Evolutionary conservation across 2,797 vertebrate genomes (phyloP).

Genomic region (Lepidocolaptes lacrymiger): DNA sequence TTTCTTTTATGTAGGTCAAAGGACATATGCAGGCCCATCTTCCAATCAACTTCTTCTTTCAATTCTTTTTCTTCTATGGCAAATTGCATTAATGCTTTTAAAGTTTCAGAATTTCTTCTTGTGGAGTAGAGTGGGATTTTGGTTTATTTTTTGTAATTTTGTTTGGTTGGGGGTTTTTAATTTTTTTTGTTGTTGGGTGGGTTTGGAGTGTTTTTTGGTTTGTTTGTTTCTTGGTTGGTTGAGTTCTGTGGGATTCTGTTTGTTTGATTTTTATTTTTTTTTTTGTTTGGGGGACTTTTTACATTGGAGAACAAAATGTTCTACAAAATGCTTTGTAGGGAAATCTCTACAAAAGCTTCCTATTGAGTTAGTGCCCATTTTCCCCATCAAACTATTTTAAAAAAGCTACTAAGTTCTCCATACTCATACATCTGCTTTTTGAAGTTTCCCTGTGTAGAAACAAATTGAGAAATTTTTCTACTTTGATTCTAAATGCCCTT

Average conservation of each 20-base stretch:
- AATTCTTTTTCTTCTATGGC: not conserved
- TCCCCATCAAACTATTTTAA: not conserved
- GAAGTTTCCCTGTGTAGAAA: not conserved
- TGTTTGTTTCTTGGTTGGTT: not conserved
- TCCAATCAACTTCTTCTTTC: not conserved
- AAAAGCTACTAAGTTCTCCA: not conserved
- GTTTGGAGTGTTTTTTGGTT: too few species aligned
- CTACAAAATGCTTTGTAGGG: not conserved
- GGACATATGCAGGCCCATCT: not conserved
- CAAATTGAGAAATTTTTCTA: not conserved
- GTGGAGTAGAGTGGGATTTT: not conserved
- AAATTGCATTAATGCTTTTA: not conserved
- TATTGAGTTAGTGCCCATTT: not conserved
- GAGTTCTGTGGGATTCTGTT: too few species aligned
- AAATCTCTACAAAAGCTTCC: not conserved
- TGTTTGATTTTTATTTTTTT: not conserved
- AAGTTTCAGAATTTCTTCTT: not conserved
- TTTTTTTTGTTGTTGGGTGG: not conserved
- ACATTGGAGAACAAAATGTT: not conserved
- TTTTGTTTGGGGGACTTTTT: not conserved
- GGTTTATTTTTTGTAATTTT: not conserved
- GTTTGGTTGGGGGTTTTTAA: too few species aligned
- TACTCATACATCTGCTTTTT: not conserved
- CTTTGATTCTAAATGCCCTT: not conserved
- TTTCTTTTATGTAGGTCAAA: not conserved